These are phyloP conservation scores for Cettia cetti DNA, from an alignment of 2,113 vertebrate genomes.

Conservation along the genomic window DNA sequence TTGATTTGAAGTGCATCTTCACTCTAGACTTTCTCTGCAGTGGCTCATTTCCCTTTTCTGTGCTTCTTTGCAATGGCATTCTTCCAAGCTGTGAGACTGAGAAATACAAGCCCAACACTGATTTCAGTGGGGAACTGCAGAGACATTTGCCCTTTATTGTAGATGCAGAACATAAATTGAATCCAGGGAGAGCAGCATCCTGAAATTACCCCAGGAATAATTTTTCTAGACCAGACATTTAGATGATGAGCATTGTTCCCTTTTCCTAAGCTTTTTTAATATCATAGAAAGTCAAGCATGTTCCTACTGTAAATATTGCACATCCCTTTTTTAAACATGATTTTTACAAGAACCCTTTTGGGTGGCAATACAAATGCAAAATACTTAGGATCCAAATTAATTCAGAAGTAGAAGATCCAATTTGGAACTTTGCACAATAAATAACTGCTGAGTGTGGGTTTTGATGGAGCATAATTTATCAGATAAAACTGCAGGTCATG, in stretches of 20 bases:
- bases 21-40: slow-evolving; percentile 45
- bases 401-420: slow-evolving; percentile 9
- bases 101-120: slow-evolving; percentile 33
- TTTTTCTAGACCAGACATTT: slow-evolving; percentile 15
- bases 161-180: slow-evolving; percentile 53
- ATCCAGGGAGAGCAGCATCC: slow-evolving; percentile 1
- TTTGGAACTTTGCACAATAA: slow-evolving; percentile 44
- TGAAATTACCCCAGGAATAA: slow-evolving; percentile 44
- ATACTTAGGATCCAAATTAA: slow-evolving; percentile 56
- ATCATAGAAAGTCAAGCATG: slow-evolving; percentile 16
- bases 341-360: slow-evolving; percentile 25
- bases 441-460: slow-evolving; percentile 51
- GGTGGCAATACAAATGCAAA: slow-evolving; percentile 36
- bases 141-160: slow-evolving; percentile 64
- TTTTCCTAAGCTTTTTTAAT: slow-evolving; percentile 34
- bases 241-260: slow-evolving; percentile 17
- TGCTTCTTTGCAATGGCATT: slow-evolving; percentile 44
- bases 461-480: slow-evolving; percentile 51
- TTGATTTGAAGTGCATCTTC: slow-evolving; percentile 55
- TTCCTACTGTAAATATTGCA: slow-evolving; percentile 30
- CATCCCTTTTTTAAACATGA: slow-evolving; percentile 24
- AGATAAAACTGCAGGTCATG: slow-evolving; percentile 22
- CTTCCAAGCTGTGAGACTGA: slow-evolving; percentile 53
- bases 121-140: slow-evolving; percentile 54
- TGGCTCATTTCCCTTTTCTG: slow-evolving; percentile 35